A percentile compares a stretch with the other conserved stretches of the same genome.
Conservation (phyloP, 2,797 vertebrate genomes). For the Stomatorhinus walkeri region DNA sequence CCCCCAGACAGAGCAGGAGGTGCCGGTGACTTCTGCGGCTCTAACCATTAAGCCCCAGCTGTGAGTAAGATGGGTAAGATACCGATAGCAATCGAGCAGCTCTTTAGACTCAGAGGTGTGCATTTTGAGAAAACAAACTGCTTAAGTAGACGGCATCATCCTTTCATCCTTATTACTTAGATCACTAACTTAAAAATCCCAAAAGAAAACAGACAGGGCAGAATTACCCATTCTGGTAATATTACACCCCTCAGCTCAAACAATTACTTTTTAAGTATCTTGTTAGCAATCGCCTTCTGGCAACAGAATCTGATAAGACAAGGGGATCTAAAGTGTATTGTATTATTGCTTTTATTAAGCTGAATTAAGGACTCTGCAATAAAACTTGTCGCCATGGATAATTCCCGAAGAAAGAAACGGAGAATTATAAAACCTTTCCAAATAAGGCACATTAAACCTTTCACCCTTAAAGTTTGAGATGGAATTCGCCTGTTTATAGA, state of each 20-base stretch:
- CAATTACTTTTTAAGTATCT: slow-evolving; percentile 31
- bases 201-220: neutral
- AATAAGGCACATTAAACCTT: neutral
- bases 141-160: slow-evolving; percentile 21
- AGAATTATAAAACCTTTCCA: neutral
- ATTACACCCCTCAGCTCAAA: slow-evolving; percentile 19
- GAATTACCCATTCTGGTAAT: slow-evolving; percentile 14
- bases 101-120: neutral
- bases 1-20: neutral
- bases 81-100: neutral
- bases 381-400: neutral
- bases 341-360: slow-evolving; percentile 30
- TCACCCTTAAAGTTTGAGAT: neutral
- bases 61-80: neutral
- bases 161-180: slow-evolving; percentile 15
- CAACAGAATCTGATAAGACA: slow-evolving; percentile 38
- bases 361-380: neutral
- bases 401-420: neutral
- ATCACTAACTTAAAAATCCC: slow-evolving; percentile 4
- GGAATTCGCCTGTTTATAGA: neutral
- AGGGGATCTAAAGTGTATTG: slow-evolving; percentile 31
- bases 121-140: slow-evolving; percentile 35
- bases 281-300: slow-evolving; percentile 36
- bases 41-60: neutral
- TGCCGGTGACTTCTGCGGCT: neutral